phyloP scores from a whole-genome alignment of 2,113 vertebrate species.

The Sapajus apella region DNA sequence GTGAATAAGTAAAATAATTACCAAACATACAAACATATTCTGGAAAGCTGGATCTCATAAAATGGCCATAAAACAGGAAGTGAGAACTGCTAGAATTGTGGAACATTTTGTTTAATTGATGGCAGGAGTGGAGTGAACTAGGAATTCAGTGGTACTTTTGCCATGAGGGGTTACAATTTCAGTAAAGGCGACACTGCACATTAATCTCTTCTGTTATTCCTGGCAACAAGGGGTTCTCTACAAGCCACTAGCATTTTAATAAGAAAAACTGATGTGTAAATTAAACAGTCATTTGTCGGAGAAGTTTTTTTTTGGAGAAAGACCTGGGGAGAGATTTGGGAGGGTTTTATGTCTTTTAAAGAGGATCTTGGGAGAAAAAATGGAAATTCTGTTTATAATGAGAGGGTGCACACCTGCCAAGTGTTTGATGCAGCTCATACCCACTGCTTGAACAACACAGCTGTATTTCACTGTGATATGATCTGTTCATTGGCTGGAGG shows the following conservation, averaged over 20 bases:
- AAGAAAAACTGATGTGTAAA: neutral
- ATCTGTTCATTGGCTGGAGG: neutral
- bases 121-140: neutral
- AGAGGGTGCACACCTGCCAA: neutral
- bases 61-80: neutral
- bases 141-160: neutral
- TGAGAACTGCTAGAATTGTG: neutral
- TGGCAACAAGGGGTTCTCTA: neutral
- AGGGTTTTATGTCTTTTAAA: neutral
- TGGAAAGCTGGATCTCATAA: neutral
- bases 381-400: neutral
- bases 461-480: neutral
- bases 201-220: neutral
- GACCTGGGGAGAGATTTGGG: neutral
- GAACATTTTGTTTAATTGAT: neutral
- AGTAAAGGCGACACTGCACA: neutral
- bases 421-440: neutral
- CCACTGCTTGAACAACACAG: neutral
- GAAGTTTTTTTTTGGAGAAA: neutral
- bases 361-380: neutral
- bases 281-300: neutral
- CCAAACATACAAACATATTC: neutral
- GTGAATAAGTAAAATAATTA: slow-evolving; percentile 14
- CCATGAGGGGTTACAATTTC: neutral
- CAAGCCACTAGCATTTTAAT: neutral